Conservation (phyloP, 2,888 invertebrate genomes). For the Catocala fraxini region DNA sequence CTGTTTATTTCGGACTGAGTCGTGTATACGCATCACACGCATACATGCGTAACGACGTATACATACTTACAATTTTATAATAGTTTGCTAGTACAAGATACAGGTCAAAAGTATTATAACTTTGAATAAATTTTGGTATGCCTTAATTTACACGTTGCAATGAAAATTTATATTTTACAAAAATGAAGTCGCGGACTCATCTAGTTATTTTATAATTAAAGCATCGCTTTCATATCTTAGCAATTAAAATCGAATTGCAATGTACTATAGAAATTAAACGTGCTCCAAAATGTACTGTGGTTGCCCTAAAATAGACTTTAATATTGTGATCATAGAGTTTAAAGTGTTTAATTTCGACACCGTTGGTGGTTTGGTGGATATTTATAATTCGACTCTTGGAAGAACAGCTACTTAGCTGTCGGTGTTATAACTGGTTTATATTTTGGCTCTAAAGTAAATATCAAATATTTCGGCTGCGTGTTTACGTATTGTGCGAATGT, state of each 20-base stretch:
- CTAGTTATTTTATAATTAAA: conserved; percentile 10
- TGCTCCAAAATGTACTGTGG: conserved; percentile 44
- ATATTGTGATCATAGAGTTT: conserved; percentile 19
- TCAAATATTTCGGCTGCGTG: conserved; percentile 43
- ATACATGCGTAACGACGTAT: too few relatives aligned
- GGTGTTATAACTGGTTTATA: conserved; percentile 46
- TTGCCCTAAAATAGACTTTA: conserved; percentile 33
- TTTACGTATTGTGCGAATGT: conserved; percentile 37
- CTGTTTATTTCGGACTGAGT: too few relatives aligned
- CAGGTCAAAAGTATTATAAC: too few relatives aligned
- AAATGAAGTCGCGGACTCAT: too few relatives aligned
- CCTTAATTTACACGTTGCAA: too few relatives aligned
- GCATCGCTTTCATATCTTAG: conserved; percentile 30
- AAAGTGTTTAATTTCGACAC: conserved; percentile 19
- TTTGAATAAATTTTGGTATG: too few relatives aligned
- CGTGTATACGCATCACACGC: too few relatives aligned
- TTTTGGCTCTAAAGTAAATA: conserved; percentile 42
- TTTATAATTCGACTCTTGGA: conserved; percentile 43
- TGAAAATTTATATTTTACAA: too few relatives aligned
- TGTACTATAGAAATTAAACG: conserved; percentile 54
- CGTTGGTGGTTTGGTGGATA: conserved; percentile 25
- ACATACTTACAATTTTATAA: too few relatives aligned
- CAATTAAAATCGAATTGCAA: conserved; percentile 57
- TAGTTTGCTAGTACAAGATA: too few relatives aligned
- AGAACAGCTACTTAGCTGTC: conserved; percentile 29